phyloP scores from a whole-genome alignment of 2,797 vertebrate species.

The Schizothorax lantsangensis region DNA sequence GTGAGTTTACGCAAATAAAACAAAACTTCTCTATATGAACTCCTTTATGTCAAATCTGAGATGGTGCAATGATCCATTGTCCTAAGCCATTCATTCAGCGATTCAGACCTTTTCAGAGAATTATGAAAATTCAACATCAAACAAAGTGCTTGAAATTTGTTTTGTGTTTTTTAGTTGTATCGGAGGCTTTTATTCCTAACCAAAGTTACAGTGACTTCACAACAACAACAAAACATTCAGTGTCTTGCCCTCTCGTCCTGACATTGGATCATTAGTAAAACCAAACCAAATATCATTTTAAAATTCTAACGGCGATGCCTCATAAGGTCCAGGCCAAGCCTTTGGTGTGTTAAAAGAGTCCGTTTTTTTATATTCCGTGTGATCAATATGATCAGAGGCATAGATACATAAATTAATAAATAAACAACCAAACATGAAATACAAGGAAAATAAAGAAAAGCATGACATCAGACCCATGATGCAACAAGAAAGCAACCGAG shows the following conservation, averaged over 20 bases:
- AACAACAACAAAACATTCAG: background rate
- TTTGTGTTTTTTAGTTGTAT: background rate
- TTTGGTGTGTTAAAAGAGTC: slow-evolving; percentile 60
- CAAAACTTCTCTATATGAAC: background rate
- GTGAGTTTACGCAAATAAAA: background rate
- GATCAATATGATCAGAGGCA: slow-evolving; percentile 79
- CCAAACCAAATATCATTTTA: background rate
- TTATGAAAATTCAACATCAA: background rate
- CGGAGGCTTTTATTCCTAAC: background rate
- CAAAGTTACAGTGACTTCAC: background rate
- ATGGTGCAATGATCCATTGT: background rate
- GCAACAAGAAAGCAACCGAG: slow-evolving; percentile 83
- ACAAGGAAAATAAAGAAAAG: slow-evolving; percentile 60
- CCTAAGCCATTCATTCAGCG: background rate
- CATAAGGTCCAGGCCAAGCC: slow-evolving; percentile 40
- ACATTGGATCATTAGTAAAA: background rate
- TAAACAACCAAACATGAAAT: slow-evolving; percentile 71
- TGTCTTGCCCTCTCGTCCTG: background rate
- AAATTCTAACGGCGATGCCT: background rate
- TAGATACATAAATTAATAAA: slow-evolving; percentile 80
- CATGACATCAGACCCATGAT: slow-evolving; percentile 75
- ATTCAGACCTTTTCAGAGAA: background rate
- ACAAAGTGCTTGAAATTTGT: background rate
- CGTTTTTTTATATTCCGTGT: slow-evolving; percentile 74
- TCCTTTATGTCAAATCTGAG: background rate